phyloP scores from a whole-genome alignment of 1,140 invertebrate genomes.

The Triops longicaudatus region DNA sequence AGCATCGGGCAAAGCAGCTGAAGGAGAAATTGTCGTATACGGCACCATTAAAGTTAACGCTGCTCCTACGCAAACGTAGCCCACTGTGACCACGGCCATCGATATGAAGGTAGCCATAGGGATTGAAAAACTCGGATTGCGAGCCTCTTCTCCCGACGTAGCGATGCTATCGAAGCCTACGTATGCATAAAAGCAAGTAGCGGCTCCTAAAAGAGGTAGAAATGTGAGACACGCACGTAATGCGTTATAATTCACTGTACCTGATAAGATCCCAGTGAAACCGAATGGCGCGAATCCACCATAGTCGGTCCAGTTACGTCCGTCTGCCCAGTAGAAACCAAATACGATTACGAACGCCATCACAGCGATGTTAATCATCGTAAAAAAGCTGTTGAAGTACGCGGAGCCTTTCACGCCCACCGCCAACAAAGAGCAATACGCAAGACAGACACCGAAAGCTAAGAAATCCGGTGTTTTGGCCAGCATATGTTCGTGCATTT shows the following conservation, averaged over 20 bases:
- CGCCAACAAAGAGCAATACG: constrained; percentile 56
- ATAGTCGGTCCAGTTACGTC: constrained; percentile 63
- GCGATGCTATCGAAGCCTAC: constrained; percentile 77
- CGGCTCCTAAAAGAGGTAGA: constrained; percentile 51
- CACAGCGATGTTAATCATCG: constrained; percentile 43
- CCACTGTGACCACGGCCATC: constrained; percentile 64
- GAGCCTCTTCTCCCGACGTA: constrained; percentile 76
- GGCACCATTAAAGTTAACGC: constrained; percentile 78
- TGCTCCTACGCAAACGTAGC: constrained; percentile 70
- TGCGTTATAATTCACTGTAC: background rate
- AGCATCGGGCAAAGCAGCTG: constrained; percentile 74
- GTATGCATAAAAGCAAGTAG: constrained; percentile 82
- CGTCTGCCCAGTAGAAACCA: constrained; percentile 69
- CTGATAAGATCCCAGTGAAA: constrained; percentile 47
- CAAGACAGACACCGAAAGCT: constrained; percentile 63
- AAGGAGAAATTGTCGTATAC: constrained; percentile 57
- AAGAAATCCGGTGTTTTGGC: constrained; percentile 69
- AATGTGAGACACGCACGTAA: background rate
- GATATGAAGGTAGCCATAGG: constrained; percentile 70
- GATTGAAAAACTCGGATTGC: constrained; percentile 66
- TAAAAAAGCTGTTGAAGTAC: constrained; percentile 69
- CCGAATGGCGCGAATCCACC: constrained; percentile 75
- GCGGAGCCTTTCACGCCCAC: constrained; percentile 61
- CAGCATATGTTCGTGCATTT: constrained; percentile 60
- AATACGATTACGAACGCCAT: constrained; percentile 53